A percentile compares a stretch with the other conserved stretches of the same genome.
Conservation (phyloP, 1,140 invertebrate species). For the Stenopsyche tienmushanensis region DNA sequence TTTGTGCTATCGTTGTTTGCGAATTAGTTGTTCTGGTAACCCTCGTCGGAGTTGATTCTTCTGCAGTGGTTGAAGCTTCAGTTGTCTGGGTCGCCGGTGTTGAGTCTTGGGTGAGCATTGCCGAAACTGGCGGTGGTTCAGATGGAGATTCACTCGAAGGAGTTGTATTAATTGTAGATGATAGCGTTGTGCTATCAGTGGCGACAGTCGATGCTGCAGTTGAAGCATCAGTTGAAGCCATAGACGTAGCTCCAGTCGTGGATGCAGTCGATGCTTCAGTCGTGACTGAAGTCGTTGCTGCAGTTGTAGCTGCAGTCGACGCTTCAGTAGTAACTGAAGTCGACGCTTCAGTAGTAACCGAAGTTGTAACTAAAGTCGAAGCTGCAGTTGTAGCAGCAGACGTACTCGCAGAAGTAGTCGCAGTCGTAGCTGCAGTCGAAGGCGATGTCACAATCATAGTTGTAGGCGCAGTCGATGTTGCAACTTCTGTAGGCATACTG, state of each 20-base stretch:
- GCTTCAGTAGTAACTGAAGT: conserved; percentile 30
- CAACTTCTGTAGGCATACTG: conserved; percentile 38
- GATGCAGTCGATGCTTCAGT: conserved; percentile 24
- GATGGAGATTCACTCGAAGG: conserved; percentile 11
- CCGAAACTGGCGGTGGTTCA: conserved; percentile 20
- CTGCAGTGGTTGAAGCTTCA: no score
- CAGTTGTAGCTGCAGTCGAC: conserved; percentile 30
- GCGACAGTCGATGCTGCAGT: conserved; percentile 21
- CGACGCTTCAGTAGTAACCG: conserved; percentile 37
- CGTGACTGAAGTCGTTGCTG: conserved; percentile 18
- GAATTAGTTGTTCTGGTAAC: conserved; percentile 19
- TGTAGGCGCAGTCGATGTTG: conserved; percentile 40
- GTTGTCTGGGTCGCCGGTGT: neutral
- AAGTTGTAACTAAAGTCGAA: conserved; percentile 34
- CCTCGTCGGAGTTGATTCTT: neutral
- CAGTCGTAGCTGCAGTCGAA: conserved; percentile 32
- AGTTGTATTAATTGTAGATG: neutral
- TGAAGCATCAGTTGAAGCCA: conserved; percentile 25
- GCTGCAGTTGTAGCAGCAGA: conserved; percentile 28
- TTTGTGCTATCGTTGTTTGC: conserved; percentile 29
- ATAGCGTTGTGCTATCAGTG: neutral
- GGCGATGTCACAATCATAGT: conserved; percentile 34
- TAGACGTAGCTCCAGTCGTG: neutral
- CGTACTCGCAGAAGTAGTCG: conserved; percentile 35
- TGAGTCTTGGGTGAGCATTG: conserved; percentile 14